Base-by-base conservation (phyloP, 2,888 invertebrate genomes). In the Margaritifera margaritifera region DNA sequence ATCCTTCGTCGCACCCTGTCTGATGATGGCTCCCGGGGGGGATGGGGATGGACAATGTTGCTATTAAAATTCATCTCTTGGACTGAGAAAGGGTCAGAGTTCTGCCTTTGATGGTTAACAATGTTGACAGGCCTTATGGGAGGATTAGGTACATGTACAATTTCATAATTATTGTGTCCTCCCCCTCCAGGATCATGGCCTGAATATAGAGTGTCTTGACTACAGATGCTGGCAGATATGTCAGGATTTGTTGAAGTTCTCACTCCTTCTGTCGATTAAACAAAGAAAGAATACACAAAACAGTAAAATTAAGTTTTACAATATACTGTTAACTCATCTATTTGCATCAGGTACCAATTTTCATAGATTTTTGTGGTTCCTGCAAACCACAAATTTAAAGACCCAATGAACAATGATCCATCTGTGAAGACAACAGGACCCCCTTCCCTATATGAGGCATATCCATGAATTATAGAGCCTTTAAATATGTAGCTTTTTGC, bases 11-110 rank as follows among this genome's bases (percentile, higher is more conserved):
- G 72, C 6, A 80, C 79, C 24, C 84, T 72, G 65, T 86, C 88
- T 20, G 81, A 82, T 67, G 88, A 88, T 6, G 87, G 87, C 69
- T 86, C 84, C 24, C 84, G 66, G 0, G 88, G 88, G 31, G 88
- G 88, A 62, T 88, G 88, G 57, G 88, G 88, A n/a, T 83, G 81
- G 5, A 87, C 86, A 11, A 82, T 72, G n/a, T 79, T 76, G 6
- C 70, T 42, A 42, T 42, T 42, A 57, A 64, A 62, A 53, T 77
- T 71, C 67, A 73, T 74, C 20, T 80, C 80, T 24, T 76, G 72
- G 18, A 69, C 64, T 6, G 78, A 71, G 11, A 73, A 69, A 11
- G 84, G 79, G 64, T 84, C 82, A 4, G 84, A 82, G 64, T 70
- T 74, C 71, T 84, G 84, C 19, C 82, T 69, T 61, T 70, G 77